phyloP scores from a whole-genome alignment of 2,888 invertebrate species.

The Clitarchus hookeri region DNA sequence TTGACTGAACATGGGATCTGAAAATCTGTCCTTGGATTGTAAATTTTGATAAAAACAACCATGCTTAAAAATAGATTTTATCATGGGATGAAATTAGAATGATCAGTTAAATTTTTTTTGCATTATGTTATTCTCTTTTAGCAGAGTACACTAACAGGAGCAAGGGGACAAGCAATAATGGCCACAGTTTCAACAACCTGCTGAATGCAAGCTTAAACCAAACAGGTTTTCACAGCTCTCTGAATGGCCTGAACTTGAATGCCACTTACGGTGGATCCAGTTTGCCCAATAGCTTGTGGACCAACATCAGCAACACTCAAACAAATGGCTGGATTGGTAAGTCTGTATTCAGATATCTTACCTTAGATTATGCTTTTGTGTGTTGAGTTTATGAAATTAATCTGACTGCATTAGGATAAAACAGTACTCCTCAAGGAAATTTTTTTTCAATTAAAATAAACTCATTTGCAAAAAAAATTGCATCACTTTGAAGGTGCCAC shows the following conservation, averaged over 20 bases:
- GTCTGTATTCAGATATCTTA: not conserved
- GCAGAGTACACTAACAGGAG: slow-evolving; percentile 39
- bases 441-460: too few species aligned
- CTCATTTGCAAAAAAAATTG: too few species aligned
- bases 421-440: too few species aligned
- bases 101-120: not conserved
- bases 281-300: slow-evolving; percentile 46
- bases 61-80: too few species aligned
- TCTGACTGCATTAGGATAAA: too few species aligned
- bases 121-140: not conserved
- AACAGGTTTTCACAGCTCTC: slow-evolving; percentile 38
- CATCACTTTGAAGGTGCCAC: too few species aligned
- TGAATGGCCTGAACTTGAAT: slow-evolving; percentile 40
- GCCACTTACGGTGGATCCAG: slow-evolving; percentile 37
- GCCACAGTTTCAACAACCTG: slow-evolving; percentile 33
- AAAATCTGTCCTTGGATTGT: too few species aligned
- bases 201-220: slow-evolving; percentile 34
- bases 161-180: slow-evolving; percentile 32
- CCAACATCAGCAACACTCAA: slow-evolving; percentile 20
- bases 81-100: too few species aligned
- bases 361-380: too few species aligned
- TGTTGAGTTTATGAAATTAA: too few species aligned
- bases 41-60: too few species aligned
- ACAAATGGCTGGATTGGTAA: slow-evolving; percentile 45
- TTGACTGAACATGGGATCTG: too few species aligned